A percentile compares a stretch with the other conserved stretches of the same genome.
phyloP scores from a whole-genome alignment of 2,113 vertebrate genomes.

The Pelodiscus sinensis region DNA sequence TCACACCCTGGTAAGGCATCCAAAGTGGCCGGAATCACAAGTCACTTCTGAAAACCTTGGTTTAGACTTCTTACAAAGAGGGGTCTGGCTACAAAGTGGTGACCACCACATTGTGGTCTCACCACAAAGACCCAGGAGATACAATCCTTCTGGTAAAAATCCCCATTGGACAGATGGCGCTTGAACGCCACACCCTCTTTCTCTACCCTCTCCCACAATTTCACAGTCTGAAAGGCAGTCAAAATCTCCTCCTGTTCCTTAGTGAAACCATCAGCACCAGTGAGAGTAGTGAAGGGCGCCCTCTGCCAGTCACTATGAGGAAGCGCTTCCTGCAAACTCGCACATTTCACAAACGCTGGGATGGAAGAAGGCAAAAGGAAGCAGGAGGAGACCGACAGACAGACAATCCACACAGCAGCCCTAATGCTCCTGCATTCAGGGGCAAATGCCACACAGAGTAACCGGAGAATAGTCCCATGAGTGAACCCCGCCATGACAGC shows the following conservation, averaged over 20 bases:
- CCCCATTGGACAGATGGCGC: background rate
- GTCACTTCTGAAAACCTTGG: background rate
- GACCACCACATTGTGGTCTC: background rate
- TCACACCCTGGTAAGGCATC: background rate
- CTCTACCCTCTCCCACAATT: background rate
- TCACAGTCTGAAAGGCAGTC: background rate
- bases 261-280: background rate
- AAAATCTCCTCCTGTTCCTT: background rate
- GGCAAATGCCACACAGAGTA: background rate
- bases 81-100: background rate
- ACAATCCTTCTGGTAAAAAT: background rate
- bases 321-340: background rate
- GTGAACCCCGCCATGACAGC: fast-evolving
- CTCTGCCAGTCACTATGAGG: constrained; percentile 55
- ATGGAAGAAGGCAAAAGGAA: background rate
- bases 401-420: background rate
- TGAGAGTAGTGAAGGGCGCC: constrained; percentile 38
- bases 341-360: fast-evolving
- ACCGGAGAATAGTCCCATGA: background rate
- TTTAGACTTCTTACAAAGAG: background rate
- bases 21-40: constrained; percentile 28
- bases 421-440: background rate
- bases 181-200: background rate
- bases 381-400: background rate
- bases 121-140: background rate